Evolutionary conservation across 2,113 vertebrate genomes (phyloP).

Genomic region (Nicator chloris): DNA sequence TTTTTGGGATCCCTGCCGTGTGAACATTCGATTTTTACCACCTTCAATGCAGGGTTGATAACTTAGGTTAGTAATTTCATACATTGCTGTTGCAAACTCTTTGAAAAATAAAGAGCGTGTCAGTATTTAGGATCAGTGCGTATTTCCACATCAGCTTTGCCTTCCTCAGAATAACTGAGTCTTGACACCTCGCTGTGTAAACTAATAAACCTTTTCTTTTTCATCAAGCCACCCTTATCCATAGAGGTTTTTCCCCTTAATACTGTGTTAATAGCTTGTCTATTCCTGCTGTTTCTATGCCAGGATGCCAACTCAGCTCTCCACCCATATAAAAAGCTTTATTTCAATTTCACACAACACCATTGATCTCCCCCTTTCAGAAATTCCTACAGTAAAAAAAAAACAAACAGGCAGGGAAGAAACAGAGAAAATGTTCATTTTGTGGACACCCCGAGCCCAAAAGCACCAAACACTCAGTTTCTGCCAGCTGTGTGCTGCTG

Average conservation of each 20-base stretch:
- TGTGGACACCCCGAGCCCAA: neutral
- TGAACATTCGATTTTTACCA: neutral
- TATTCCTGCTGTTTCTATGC: neutral
- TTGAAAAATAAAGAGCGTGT: neutral
- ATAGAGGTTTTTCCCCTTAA: neutral
- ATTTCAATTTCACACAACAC: neutral
- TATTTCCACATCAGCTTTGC: neutral
- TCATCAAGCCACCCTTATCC: neutral
- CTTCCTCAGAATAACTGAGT: neutral
- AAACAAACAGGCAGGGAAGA: neutral
- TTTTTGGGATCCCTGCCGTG: conserved; percentile 12
- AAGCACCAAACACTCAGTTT: neutral
- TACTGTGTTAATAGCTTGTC: neutral
- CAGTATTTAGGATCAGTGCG: neutral
- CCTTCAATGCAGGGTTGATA: neutral
- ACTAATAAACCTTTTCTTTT: neutral
- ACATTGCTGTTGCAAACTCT: neutral
- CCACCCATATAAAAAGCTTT: neutral
- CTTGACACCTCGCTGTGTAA: neutral
- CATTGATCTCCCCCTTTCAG: neutral
- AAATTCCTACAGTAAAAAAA: neutral
- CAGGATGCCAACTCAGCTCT: neutral
- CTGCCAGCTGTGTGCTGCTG: neutral
- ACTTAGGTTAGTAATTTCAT: neutral
- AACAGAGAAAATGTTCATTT: neutral